Evolutionary conservation across 2,888 invertebrate genomes (phyloP).

Genomic region (Orchesellides sinensis): DNA sequence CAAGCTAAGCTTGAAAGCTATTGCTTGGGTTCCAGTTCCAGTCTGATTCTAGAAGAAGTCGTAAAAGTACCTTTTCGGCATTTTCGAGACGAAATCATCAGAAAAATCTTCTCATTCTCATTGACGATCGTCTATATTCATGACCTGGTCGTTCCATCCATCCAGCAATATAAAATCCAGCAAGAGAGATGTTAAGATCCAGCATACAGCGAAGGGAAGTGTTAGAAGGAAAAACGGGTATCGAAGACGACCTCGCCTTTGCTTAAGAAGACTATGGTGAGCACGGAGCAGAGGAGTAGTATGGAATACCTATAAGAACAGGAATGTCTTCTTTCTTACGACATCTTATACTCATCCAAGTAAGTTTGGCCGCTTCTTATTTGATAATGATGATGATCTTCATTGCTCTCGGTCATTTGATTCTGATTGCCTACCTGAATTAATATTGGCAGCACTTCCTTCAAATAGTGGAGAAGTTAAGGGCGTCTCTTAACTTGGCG

Average conservation of each 20-base stretch:
- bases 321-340: background rate
- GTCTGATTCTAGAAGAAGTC: background rate
- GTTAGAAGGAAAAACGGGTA: background rate
- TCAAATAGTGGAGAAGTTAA: background rate
- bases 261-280: background rate
- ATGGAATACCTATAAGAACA: background rate
- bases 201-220: background rate
- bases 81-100: conserved; percentile 17
- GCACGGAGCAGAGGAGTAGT: background rate
- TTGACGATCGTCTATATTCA: conserved; percentile 37
- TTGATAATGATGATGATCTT: conserved; percentile 39
- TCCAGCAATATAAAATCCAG: conserved; percentile 15
- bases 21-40: background rate
- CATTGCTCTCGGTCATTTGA: conserved; percentile 45
- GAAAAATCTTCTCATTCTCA: conserved; percentile 30
- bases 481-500: too few relatives aligned
- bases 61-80: background rate
- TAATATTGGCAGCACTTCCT: conserved; percentile 15
- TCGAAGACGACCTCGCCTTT: conserved; percentile 22
- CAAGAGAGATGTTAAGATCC: background rate
- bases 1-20: too few relatives aligned
- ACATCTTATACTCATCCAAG: conserved; percentile 1
- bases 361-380: conserved; percentile 19
- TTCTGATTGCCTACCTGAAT: conserved; percentile 43
- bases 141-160: conserved; percentile 28